Base-by-base conservation (phyloP, 2,113 vertebrate species). In the Channa maculata region DNA sequence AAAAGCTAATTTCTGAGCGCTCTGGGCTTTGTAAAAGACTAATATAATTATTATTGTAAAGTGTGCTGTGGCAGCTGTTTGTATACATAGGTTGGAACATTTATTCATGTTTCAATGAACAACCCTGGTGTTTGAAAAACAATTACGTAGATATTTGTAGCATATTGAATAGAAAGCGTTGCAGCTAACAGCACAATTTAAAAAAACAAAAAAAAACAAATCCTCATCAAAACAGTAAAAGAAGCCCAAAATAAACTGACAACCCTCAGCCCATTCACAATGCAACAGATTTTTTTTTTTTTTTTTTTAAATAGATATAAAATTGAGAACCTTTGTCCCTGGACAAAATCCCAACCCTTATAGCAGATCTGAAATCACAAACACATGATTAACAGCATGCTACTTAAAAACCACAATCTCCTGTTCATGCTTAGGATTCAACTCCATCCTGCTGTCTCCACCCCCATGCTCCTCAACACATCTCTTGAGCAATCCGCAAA, bases 311-410 rank as follows among this genome's bases (percentile, higher is more conserved):
- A 24, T 24, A 24, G 24, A 72, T 65, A 83, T 72, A 60, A 85
- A 83, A 65, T 39, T 24, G 53, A 75, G 71, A 55, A 80, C 41
- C 13, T 53, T 65, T 38, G 55, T 69, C 72, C 55, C 53, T 57
- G 36, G 71, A 87, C 65, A 85, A 41, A 52, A 77, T 63, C 74
- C 78, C 62, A 12, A 75, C 63, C 71, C 46, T 59, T 65, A 80
- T 24, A 86, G 59, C 79, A 79, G 77, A 75, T 69, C 83, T 75
- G 83, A 88, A 85, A 88, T 73, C 86, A 90, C 66, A 86, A 81
- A 88, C 71, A 65, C 77, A 7, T 84, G 77, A 76, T 70, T 38
- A 48, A 81, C 52, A 78, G 71, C 87, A 89, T 87, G 88, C 88
- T 69, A 82, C 75, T 66, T 75, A 84, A 88, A 75, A 77, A 79